phyloP scores from a whole-genome alignment of 2,113 vertebrate species.

The Podarcis cretensis region DNA sequence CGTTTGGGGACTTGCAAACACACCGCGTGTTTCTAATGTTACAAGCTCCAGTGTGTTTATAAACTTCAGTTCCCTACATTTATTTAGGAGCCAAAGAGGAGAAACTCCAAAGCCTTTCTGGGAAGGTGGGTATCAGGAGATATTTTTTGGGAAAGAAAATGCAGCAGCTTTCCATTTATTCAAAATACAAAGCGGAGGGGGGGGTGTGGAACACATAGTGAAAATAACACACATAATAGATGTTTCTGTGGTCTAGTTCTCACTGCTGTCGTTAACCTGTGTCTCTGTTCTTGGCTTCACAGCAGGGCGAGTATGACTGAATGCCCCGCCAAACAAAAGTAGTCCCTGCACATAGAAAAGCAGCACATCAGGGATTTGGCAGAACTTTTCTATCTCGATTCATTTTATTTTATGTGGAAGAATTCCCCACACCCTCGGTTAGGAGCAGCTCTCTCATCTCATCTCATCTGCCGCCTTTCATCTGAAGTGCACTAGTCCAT shows the following conservation, averaged over 20 bases:
- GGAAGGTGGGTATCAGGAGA: neutral
- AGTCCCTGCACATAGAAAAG: neutral
- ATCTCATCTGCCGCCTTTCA: neutral
- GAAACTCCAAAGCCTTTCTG: constrained; percentile 16
- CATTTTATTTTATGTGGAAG: neutral
- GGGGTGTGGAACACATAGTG: neutral
- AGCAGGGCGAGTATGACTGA: too few species aligned
- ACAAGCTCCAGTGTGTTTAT: constrained; percentile 48
- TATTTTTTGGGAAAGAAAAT: neutral
- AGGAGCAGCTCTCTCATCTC: neutral
- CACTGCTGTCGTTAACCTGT: neutral
- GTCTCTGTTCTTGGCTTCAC: neutral
- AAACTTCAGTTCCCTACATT: constrained; percentile 50
- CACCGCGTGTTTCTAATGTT: constrained; percentile 31
- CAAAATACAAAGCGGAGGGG: neutral
- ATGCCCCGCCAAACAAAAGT: neutral
- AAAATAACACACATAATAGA: neutral
- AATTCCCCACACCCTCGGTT: too few species aligned
- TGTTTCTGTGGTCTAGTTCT: neutral
- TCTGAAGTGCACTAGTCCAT: neutral
- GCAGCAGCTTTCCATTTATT: neutral
- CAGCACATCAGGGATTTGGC: neutral
- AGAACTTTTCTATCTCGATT: neutral
- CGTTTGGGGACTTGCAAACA: constrained; percentile 56
- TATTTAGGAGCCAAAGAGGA: constrained; percentile 31